Conservation (phyloP, 2,797 vertebrate genomes). For the Falco novaeseelandiae region DNA sequence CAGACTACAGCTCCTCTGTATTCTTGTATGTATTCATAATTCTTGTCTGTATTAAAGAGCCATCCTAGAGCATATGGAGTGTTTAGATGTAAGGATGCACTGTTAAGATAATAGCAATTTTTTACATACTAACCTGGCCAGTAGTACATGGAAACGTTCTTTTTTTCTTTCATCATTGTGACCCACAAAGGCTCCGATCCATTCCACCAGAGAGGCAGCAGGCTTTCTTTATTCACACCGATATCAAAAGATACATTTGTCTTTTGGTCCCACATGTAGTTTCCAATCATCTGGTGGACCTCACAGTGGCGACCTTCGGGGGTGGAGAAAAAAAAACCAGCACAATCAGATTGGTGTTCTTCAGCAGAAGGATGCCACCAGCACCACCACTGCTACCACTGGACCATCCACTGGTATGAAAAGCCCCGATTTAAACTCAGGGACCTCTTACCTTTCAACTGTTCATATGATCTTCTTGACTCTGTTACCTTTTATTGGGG, state of each 20-base stretch:
- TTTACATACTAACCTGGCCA: constrained; percentile 90
- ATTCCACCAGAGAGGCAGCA: constrained; percentile 91
- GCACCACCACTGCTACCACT: background rate
- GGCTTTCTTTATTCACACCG: constrained; percentile 88
- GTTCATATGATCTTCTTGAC: background rate
- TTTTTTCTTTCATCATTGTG: constrained; percentile 87
- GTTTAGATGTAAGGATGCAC: background rate
- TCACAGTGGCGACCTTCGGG: constrained; percentile 88
- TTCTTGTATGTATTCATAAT: background rate
- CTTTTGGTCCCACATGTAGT: constrained; percentile 93
- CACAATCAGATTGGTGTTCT: background rate
- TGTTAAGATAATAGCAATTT: background rate
- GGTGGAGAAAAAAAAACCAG: background rate
- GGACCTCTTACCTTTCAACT: background rate
- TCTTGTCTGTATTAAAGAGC: background rate
- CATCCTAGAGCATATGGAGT: background rate
- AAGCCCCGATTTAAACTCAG: background rate
- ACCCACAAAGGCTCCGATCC: constrained; percentile 95
- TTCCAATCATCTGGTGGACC: constrained; percentile 92
- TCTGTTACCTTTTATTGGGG: background rate
- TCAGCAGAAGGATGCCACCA: background rate
- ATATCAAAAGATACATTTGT: constrained; percentile 88
- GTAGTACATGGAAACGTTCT: constrained; percentile 91
- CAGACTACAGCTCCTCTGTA: background rate
- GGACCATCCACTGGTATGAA: background rate